A percentile compares a stretch with the other conserved stretches of the same genome.
Evolutionary conservation across 1,140 invertebrate species (phyloP).

Genomic region (Forficula auricularia): DNA sequence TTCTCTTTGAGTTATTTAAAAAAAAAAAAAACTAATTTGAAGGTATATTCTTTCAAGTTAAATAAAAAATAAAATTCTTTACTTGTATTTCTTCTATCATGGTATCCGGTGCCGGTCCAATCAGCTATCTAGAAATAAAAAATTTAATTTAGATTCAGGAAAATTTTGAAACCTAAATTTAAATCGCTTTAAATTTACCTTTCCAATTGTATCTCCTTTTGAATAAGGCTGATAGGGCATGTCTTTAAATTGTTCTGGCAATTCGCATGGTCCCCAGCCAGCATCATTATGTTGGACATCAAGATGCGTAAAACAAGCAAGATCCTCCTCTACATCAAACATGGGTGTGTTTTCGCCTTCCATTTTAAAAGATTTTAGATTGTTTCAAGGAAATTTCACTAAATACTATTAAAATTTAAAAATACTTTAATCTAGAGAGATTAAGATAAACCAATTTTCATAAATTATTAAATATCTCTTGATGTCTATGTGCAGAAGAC

Average conservation of each 20-base stretch:
- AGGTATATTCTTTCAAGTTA: no score
- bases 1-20: no score
- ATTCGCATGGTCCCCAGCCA: slow-evolving; percentile 89
- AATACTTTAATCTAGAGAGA: no score
- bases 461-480: no score
- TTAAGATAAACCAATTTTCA: no score
- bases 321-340: slow-evolving; percentile 15
- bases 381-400: no score
- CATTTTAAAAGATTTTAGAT: neutral
- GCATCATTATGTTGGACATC: slow-evolving; percentile 71
- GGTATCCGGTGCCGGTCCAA: slow-evolving; percentile 84
- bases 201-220: slow-evolving; percentile 89
- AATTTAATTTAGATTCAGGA: slow-evolving; percentile 4
- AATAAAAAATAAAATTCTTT: slow-evolving; percentile 33
- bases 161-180: neutral
- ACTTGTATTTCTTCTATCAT: slow-evolving; percentile 91
- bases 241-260: slow-evolving; percentile 89
- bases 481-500: no score
- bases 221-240: slow-evolving; percentile 98
- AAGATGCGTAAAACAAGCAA: slow-evolving; percentile 41
- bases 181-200: slow-evolving; percentile 32
- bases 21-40: no score
- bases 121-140: slow-evolving; percentile 63
- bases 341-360: neutral
- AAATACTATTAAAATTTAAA: no score